Percentiles rank a stretch among this genome's conserved stretches.
phyloP scores from a whole-genome alignment of 2,888 invertebrate genomes.

The Dasypolia templi region DNA sequence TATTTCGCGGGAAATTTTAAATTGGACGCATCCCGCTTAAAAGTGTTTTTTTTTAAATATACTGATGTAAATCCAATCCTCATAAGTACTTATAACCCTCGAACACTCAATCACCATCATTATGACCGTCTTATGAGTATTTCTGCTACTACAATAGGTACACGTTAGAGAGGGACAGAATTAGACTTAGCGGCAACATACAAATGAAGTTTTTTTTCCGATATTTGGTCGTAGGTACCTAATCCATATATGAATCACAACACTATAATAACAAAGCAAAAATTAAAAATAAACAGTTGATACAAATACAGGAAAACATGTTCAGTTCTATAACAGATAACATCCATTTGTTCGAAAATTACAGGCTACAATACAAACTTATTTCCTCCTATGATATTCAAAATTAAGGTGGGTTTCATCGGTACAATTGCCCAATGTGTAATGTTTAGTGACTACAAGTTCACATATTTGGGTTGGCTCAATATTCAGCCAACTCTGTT shows the following conservation, averaged over 20 bases:
- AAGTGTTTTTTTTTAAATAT: no score
- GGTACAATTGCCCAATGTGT: background rate
- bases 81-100: background rate
- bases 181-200: no score
- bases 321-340: background rate
- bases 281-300: no score
- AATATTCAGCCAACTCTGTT: background rate
- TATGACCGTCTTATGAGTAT: background rate
- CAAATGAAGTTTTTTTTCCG: background rate
- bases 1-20: background rate
- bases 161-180: background rate
- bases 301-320: conserved; percentile 31
- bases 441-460: background rate
- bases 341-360: conserved; percentile 6
- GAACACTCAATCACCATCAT: background rate
- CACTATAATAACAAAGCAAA: background rate
- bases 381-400: conserved; percentile 11
- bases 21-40: no score
- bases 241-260: background rate
- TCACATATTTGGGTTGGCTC: background rate
- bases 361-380: no score
- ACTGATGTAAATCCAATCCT: background rate
- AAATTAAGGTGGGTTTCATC: background rate
- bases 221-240: background rate
- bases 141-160: background rate